Percentiles rank a stretch among this genome's conserved stretches.
Conservation (phyloP, 2,113 vertebrate genomes). For the Maylandia zebra region DNA sequence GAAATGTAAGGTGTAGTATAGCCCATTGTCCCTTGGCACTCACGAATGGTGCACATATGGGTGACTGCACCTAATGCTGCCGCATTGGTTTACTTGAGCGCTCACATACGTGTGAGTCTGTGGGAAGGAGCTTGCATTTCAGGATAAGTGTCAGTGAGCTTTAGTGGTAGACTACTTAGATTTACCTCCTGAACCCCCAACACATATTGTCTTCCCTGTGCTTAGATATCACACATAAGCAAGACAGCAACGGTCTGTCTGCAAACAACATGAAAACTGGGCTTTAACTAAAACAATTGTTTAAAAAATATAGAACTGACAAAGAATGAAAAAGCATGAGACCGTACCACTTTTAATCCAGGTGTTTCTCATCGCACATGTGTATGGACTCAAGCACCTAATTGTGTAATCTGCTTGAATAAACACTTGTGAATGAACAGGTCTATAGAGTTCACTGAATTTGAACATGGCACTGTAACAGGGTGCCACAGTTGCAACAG, state of each 20-base stretch:
- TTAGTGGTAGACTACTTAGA: conserved; percentile 4
- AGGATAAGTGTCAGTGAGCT: conserved; percentile 12
- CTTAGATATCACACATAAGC: background rate
- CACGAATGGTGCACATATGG: conserved; percentile 4
- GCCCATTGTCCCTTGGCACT: conserved; percentile 47
- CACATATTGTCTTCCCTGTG: background rate
- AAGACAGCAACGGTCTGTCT: background rate
- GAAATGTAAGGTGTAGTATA: conserved; percentile 49
- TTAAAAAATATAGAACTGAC: background rate
- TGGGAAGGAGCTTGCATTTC: conserved; percentile 24
- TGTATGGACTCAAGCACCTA: background rate
- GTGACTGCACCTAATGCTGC: conserved; percentile 32
- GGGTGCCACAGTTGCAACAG: background rate
- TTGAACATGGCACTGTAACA: background rate
- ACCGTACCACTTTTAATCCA: background rate
- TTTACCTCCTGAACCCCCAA: background rate
- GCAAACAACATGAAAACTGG: background rate
- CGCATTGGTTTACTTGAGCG: conserved; percentile 56
- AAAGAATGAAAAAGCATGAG: background rate
- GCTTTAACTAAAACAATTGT: background rate
- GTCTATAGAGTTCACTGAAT: background rate
- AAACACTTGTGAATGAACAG: background rate
- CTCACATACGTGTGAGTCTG: background rate
- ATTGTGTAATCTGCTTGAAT: background rate
- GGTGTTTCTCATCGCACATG: background rate